Evolutionary conservation across 2,797 vertebrate genomes (phyloP).

Genomic region (Enteromius mattozi): DNA sequence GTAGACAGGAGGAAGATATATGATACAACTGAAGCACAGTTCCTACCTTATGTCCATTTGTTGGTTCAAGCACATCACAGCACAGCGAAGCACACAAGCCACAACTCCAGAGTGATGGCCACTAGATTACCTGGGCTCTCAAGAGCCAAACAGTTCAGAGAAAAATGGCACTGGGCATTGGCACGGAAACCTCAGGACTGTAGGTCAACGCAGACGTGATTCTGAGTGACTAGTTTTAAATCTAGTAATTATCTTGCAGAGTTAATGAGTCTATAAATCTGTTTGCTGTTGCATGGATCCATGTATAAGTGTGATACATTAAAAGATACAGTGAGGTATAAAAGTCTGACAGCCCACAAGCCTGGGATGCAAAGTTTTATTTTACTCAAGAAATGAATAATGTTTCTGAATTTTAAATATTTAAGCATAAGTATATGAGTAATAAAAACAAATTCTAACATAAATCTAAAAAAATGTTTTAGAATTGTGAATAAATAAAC

Average conservation of each 20-base stretch:
- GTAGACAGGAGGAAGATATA: constrained; percentile 26
- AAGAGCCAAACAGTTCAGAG: constrained; percentile 36
- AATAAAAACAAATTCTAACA: background rate
- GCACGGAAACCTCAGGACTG: constrained; percentile 38
- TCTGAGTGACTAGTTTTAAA: constrained; percentile 8
- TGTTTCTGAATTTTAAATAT: background rate
- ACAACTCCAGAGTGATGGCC: constrained; percentile 41
- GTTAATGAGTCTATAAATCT: background rate
- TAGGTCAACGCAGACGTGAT: background rate
- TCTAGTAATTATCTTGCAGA: background rate
- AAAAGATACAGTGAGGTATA: background rate
- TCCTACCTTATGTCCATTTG: constrained; percentile 49
- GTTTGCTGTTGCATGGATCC: background rate
- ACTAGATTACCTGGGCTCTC: constrained; percentile 35
- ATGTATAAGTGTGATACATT: background rate
- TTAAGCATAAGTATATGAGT: background rate
- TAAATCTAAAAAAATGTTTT: background rate
- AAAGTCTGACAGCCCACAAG: background rate
- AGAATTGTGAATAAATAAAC: background rate
- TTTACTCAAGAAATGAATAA: background rate
- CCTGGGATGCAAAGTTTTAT: background rate
- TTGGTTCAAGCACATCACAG: constrained; percentile 51
- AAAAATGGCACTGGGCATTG: constrained; percentile 49
- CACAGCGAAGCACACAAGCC: constrained; percentile 49
- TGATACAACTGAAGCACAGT: constrained; percentile 39